Base-by-base conservation (phyloP, 2,888 invertebrate species). In the Diaprepes abbreviatus region DNA sequence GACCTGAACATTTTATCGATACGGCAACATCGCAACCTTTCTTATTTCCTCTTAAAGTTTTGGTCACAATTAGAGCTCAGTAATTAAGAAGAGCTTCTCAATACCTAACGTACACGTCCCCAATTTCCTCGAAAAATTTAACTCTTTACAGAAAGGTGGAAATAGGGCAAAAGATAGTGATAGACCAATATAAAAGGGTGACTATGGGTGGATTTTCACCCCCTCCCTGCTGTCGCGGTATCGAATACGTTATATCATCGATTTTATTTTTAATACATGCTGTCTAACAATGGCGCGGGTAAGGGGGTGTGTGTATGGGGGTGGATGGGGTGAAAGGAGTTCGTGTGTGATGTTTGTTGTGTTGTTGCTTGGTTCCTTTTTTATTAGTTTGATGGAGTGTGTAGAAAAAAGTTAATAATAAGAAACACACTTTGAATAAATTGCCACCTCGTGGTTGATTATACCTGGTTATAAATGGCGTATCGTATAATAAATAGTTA, bases 231-330 rank as follows among this genome's bases (percentile, higher is more conserved):
- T 43, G 28, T 58, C 66, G 40, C 58, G 59, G 59, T 69, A 72
- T 69, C 72, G 71, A 71, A 67, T 67, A 71, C 67, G 72, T 69
- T 72, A 65, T 71, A 66, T 68, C 72, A 72, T 72, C 72, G 72
- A 72, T 72, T 72, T 72, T 72, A 72, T 72, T 72, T 72, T 72
- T 69, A 72, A 72, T 72, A 72, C 72, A 72, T 69, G 71, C 67
- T 60, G 68, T 71, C 71, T 71, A 71, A 72, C 72, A 72, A 72
- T 72, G 69, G 72, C 69, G 68, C 57, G 48, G 43, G 52, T 21
- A 58, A 33, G 54, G 59, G 71, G 67, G 52, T 38, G 48, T 28
- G 63, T 54, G 36, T 58, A 19, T 57, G 24, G 31, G 50, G 33
- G 62, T 33, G 54, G 33, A 52, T 31, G 35, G 60, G 58, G 62